phyloP scores from a whole-genome alignment of 2,797 vertebrate genomes.

The Falco concolor region DNA sequence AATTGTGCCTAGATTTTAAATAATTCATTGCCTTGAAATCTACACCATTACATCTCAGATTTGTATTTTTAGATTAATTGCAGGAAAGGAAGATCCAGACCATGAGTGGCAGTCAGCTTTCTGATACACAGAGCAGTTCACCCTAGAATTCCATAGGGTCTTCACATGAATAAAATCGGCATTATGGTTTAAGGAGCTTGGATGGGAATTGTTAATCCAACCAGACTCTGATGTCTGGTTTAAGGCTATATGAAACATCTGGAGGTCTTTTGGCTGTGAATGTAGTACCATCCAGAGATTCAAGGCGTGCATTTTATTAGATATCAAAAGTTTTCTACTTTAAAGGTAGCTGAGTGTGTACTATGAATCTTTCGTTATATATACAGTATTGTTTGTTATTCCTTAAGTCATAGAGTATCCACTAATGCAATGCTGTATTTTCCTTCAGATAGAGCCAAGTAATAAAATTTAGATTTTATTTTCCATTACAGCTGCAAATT shows the following conservation, averaged over 20 bases:
- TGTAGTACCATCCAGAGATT: neutral
- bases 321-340: neutral
- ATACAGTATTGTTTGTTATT: neutral
- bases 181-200: neutral
- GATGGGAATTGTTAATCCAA: neutral
- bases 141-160: neutral
- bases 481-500: neutral
- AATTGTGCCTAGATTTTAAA: neutral
- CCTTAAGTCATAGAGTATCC: neutral
- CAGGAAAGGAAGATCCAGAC: neutral
- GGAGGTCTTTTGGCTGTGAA: neutral
- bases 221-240: neutral
- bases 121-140: neutral
- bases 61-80: neutral
- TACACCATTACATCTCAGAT: neutral
- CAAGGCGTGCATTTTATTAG: neutral
- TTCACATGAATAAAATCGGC: neutral
- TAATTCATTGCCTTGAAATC: neutral
- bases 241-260: neutral
- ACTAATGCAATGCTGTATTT: neutral
- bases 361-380: neutral
- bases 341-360: neutral
- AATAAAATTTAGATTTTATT: slow-evolving; percentile 1
- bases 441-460: neutral
- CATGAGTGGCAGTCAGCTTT: neutral